Evolutionary conservation across 2,888 invertebrate species (phyloP).

Genomic region (Steromphala cineraria): DNA sequence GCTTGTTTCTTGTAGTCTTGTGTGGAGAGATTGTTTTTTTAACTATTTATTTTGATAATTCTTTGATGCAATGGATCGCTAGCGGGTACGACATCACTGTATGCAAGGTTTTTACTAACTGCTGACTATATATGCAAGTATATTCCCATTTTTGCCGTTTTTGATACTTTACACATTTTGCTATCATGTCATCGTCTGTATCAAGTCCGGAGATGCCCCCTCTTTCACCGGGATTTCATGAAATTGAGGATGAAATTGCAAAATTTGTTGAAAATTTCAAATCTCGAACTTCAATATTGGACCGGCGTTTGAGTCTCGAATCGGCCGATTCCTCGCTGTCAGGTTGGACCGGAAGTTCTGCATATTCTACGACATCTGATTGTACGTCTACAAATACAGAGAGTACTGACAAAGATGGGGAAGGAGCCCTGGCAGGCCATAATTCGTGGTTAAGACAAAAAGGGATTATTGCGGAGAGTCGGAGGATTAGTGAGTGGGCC

Average conservation of each 20-base stretch:
- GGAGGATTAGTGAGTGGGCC: constrained; percentile 45
- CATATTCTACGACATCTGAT: constrained; percentile 54
- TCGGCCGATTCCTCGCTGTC: constrained; percentile 48
- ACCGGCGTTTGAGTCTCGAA: constrained; percentile 49
- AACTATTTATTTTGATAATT: neutral
- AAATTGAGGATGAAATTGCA: constrained; percentile 68
- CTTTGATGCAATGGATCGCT: neutral
- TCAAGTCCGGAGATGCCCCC: constrained; percentile 14
- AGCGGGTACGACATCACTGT: neutral
- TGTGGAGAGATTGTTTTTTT: too few relatives aligned
- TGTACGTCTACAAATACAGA: constrained; percentile 43
- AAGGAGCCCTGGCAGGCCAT: constrained; percentile 13
- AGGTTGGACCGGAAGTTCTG: constrained; percentile 57
- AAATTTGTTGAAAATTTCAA: constrained; percentile 68
- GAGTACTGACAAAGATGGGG: constrained; percentile 43
- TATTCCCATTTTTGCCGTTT: too few relatives aligned
- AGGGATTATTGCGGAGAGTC: constrained; percentile 44
- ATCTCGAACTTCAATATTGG: constrained; percentile 58
- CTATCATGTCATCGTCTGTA: constrained; percentile 10
- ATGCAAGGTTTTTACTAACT: constrained; percentile 7
- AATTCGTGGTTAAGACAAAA: constrained; percentile 17
- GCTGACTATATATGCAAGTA: constrained; percentile 12
- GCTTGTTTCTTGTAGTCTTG: too few relatives aligned
- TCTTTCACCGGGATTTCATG: constrained; percentile 38
- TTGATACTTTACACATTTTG: neutral